Conservation (phyloP, 2,113 vertebrate species). For the Centropristis striata region DNA sequence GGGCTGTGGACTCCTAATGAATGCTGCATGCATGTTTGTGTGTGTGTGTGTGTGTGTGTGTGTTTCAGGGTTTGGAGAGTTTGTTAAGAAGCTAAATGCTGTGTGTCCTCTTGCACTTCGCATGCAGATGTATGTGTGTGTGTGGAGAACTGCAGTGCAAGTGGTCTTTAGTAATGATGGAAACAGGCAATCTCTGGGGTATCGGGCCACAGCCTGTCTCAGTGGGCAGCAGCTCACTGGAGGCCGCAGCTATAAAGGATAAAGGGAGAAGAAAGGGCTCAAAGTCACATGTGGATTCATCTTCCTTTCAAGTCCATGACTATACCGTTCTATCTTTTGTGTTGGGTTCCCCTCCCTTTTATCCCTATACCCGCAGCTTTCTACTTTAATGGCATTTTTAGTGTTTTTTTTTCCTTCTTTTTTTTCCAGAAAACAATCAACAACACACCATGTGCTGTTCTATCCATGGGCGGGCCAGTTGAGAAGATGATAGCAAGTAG, state of each 20-base stretch:
- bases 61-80: neutral
- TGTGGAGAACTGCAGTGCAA: slow-evolving; percentile 23
- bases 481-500: slow-evolving; percentile 29
- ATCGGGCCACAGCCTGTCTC: slow-evolving; percentile 38
- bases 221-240: slow-evolving; percentile 41
- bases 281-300: slow-evolving; percentile 49
- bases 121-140: slow-evolving; percentile 16
- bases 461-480: slow-evolving; percentile 14
- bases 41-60: slow-evolving; percentile 21
- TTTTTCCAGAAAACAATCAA: slow-evolving; percentile 28
- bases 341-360: slow-evolving; percentile 24
- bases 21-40: slow-evolving; percentile 29
- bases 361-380: slow-evolving; percentile 28
- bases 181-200: slow-evolving; percentile 47
- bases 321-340: slow-evolving; percentile 34
- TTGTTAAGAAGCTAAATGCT: neutral
- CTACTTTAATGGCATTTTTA: slow-evolving; percentile 33
- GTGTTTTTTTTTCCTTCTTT: neutral
- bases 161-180: slow-evolving; percentile 55
- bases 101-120: slow-evolving; percentile 14
- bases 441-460: slow-evolving; percentile 22
- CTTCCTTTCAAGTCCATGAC: slow-evolving; percentile 47
- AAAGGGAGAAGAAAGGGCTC: slow-evolving; percentile 44
- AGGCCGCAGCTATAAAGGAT: slow-evolving; percentile 25
- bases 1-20: slow-evolving; percentile 40